Percentiles rank a stretch among this genome's conserved stretches.
Conservation (phyloP, 1,140 invertebrate species). For the Ceratina japonica region DNA sequence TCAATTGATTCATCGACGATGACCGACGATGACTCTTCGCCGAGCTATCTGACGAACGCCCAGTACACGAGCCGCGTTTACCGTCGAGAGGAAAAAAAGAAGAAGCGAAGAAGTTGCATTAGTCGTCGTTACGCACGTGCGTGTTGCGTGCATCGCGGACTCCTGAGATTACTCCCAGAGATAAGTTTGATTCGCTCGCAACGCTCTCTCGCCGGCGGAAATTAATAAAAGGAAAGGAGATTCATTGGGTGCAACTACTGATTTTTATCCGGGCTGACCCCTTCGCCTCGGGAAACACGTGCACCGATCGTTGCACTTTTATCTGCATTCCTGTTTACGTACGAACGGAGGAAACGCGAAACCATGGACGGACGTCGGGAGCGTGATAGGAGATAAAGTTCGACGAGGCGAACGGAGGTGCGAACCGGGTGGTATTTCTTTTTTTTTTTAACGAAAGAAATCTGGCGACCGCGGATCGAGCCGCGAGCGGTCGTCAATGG, state of each 20-base stretch:
- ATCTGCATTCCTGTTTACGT: no score
- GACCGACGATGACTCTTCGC: background rate
- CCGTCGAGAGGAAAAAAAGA: background rate
- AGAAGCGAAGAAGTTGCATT: background rate
- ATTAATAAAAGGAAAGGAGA: background rate
- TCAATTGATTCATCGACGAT: conserved; percentile 32
- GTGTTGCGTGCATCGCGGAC: conserved; percentile 16
- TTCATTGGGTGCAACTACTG: no score
- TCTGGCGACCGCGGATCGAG: background rate
- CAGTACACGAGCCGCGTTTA: no score
- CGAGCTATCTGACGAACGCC: background rate
- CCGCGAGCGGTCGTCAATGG: background rate
- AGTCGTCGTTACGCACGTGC: background rate
- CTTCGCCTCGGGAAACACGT: no score
- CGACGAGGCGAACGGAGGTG: no score
- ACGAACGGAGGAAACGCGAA: no score
- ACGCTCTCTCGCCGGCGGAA: background rate
- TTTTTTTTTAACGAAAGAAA: background rate
- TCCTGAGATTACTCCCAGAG: conserved; percentile 39
- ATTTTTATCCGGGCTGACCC: no score
- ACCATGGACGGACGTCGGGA: no score
- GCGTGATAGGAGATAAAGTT: no score
- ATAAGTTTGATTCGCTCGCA: conserved; percentile 33
- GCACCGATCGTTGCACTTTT: no score
- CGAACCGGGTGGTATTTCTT: background rate